Evolutionary conservation across 2,113 vertebrate genomes (phyloP), one percentile per base, ranked within the genome.

Genomic region (Bothrops jararaca): DNA sequence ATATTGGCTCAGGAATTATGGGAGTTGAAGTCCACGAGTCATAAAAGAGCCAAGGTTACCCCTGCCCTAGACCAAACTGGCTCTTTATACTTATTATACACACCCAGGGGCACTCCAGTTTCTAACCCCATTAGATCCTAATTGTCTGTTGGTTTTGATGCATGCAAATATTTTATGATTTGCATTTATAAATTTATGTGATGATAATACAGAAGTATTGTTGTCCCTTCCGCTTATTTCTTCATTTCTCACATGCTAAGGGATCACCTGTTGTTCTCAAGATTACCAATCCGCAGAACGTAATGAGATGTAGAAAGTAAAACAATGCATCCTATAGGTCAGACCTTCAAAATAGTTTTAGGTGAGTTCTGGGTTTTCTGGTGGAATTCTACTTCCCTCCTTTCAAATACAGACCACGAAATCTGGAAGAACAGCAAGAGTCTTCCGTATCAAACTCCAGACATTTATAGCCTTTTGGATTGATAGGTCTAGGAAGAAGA

Each of bases 401-500:
- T 23, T 23, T 10, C 20, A 22, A 34, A 22, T 23, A 6, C 0
- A 0, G 57, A 22, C 18, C 22, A 42, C 22, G 1, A 74, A 90
- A 69, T 22, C 7, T 64, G 57, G 7, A 39, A 23, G n/a, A 48
- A 90, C 26, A 11, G n/a, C n/a, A 80, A 2, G 2, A 80, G 3
- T 24, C 5, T 92, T 90, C 24, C 0, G 24, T 58, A 6, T 0
- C 0, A 29, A 26, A 45, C n/a, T 74, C 22, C 20, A 39, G 26
- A 58, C 11, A 58, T 60, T 9, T 50, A 24, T 48, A 42, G 45
- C 9, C 57, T 0, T 0, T 2, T 6, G 48, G 85, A 48, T 10
- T 48, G 85, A 60, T 52, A 22, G 24, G 8, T 64, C 3, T n/a
- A 29, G 60, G 13, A 26, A 90, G 13, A 26, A 18, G 57, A 57